A percentile compares a stretch with the other conserved stretches of the same genome.
Conservation (phyloP, 1,140 invertebrate species). For the Achroia grisella region DNA sequence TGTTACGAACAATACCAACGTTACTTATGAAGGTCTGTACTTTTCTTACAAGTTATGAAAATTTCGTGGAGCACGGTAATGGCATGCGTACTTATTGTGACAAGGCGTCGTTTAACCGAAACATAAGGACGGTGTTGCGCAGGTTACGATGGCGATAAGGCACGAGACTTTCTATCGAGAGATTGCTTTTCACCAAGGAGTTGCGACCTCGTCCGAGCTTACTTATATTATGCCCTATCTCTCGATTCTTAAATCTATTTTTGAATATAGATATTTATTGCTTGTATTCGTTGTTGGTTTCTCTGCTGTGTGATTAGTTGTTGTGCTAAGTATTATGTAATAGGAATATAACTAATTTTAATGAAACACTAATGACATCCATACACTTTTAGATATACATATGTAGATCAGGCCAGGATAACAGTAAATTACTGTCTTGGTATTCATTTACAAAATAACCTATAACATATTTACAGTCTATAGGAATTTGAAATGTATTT, state of each 20-base stretch:
- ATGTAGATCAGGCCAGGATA: background rate
- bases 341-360: too few relatives aligned
- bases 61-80: conserved; percentile 2
- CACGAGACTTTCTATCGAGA: conserved; percentile 34
- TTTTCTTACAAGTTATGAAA: too few relatives aligned
- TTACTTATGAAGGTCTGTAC: too few relatives aligned
- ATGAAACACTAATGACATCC: too few relatives aligned
- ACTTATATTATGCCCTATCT: conserved; percentile 6
- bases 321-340: too few relatives aligned
- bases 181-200: conserved; percentile 33
- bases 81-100: conserved; percentile 22
- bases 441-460: background rate
- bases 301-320: too few relatives aligned
- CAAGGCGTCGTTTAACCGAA: conserved; percentile 25
- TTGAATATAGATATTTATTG: too few relatives aligned
- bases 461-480: background rate
- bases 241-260: too few relatives aligned
- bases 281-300: too few relatives aligned
- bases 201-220: conserved; percentile 16
- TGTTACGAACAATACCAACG: too few relatives aligned
- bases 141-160: conserved; percentile 42
- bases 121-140: conserved; percentile 13
- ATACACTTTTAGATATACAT: too few relatives aligned
- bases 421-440: background rate
- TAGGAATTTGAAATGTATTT: too few relatives aligned